Conservation (phyloP, 2,797 vertebrate species). For the Gobionotothen gibberifrons region DNA sequence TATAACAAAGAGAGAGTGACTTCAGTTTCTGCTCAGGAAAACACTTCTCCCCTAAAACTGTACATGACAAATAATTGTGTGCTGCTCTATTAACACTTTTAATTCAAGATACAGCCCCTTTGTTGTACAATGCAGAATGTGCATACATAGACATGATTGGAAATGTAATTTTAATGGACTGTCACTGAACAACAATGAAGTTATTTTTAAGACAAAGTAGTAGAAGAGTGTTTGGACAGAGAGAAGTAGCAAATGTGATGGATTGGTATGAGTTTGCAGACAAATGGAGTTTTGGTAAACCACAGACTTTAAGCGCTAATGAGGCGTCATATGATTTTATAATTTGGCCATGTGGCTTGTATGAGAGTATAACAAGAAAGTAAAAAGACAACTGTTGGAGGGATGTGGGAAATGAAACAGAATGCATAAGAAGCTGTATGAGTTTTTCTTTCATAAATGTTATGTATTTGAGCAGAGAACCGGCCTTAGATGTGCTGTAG, state of each 20-base stretch:
- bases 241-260: not conserved
- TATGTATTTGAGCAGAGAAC: not conserved
- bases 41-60: too few relatives aligned
- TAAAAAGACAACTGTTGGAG: not conserved
- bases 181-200: too few relatives aligned
- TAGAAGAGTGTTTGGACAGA: not conserved
- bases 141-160: too few relatives aligned
- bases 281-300: constrained; percentile 4
- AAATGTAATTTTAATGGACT: too few relatives aligned
- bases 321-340: not conserved
- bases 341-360: not conserved
- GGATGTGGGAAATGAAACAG: not conserved
- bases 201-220: too few relatives aligned
- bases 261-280: not conserved
- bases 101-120: not conserved
- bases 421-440: not conserved
- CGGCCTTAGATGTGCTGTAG: not conserved
- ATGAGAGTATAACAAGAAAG: not conserved
- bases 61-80: too few relatives aligned
- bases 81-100: too few relatives aligned
- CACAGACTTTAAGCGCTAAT: not conserved
- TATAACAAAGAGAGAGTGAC: too few relatives aligned
- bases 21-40: too few relatives aligned
- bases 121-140: not conserved
- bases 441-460: not conserved